Conservation (phyloP, 1,140 invertebrate species). For the Hestina assimilis region DNA sequence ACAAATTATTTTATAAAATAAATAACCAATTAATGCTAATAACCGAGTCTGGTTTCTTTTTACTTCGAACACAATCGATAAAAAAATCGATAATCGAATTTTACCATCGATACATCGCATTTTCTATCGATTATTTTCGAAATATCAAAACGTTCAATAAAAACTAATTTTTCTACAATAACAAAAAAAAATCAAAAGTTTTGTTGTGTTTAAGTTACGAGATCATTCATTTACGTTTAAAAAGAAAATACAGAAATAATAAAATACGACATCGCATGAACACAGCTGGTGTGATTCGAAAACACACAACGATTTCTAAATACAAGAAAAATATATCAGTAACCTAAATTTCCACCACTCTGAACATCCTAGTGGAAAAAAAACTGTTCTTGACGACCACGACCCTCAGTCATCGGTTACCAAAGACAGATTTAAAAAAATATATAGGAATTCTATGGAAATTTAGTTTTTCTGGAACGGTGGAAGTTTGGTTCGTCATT, state of each 20-base stretch:
- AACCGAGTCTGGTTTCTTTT: constrained; percentile 42
- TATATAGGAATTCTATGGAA: no score
- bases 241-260: constrained; percentile 56
- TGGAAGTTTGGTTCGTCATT: constrained; percentile 1
- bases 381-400: no score
- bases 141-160: constrained; percentile 2
- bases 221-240: constrained; percentile 73
- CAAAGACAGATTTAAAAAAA: no score
- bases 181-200: constrained; percentile 39
- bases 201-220: constrained; percentile 62
- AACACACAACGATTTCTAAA: constrained; percentile 20
- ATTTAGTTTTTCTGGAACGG: no score
- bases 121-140: constrained; percentile 2
- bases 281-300: constrained; percentile 71
- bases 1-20: constrained; percentile 69
- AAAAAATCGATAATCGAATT: not conserved
- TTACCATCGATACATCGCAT: no score
- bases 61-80: constrained; percentile 9
- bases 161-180: constrained; percentile 30
- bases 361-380: no score
- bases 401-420: no score
- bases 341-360: not conserved
- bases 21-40: constrained; percentile 71
- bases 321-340: constrained; percentile 14
- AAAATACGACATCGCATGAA: constrained; percentile 56